Conservation (phyloP, 2,888 invertebrate genomes). For the Heliconius ismenius region DNA sequence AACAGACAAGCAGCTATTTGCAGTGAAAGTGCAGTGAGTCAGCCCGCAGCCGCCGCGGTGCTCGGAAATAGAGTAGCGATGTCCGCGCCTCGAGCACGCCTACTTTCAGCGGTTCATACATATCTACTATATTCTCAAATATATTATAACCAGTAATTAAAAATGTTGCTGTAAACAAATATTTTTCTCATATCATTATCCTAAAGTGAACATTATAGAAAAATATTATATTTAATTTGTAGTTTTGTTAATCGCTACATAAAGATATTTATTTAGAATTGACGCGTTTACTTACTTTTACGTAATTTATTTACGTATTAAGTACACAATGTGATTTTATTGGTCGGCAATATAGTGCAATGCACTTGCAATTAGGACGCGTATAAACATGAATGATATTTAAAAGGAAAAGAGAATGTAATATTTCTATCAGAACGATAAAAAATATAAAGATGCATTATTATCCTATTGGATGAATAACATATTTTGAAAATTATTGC, state of each 20-base stretch:
- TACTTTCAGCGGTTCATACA: not conserved
- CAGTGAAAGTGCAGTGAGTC: conserved; percentile 76
- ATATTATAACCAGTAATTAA: not conserved
- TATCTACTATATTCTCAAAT: not conserved
- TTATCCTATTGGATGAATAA: not conserved
- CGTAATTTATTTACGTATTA: not conserved
- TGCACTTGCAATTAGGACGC: not conserved
- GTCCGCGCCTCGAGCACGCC: conserved; percentile 26
- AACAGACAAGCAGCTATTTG: conserved; percentile 63
- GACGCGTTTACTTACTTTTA: not conserved
- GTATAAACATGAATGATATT: not conserved
- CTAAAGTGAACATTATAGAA: not conserved
- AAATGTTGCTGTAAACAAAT: not conserved
- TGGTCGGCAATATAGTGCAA: not conserved
- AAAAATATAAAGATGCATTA: not conserved
- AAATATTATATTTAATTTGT: not conserved
- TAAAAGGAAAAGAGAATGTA: not conserved
- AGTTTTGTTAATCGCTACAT: not conserved
- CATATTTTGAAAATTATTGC: not conserved
- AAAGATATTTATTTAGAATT: not conserved
- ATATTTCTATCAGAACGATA: not conserved
- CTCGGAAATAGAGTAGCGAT: conserved; percentile 61
- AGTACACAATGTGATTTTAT: not conserved
- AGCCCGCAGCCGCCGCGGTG: conserved; percentile 50
- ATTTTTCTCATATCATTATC: not conserved